Conservation (phyloP, 2,113 vertebrate genomes). For the Gavia stellata region DNA sequence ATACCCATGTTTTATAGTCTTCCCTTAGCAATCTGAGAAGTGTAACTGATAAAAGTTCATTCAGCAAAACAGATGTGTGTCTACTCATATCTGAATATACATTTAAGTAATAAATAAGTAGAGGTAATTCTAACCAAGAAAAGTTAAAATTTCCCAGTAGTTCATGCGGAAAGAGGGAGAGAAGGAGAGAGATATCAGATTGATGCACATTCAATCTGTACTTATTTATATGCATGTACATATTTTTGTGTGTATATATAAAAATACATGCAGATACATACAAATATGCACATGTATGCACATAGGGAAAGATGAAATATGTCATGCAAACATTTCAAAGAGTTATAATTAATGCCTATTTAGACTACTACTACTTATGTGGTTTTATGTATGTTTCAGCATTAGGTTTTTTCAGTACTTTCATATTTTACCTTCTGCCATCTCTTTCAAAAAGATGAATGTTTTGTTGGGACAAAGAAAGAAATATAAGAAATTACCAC, state of each 20-base stretch:
- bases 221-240: not conserved
- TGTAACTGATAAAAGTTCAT: not conserved
- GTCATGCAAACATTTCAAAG: not conserved
- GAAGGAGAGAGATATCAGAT: not conserved
- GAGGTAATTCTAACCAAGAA: not conserved
- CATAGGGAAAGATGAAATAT: not conserved
- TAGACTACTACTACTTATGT: fast-evolving
- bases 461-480: not conserved
- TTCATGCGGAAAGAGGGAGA: not conserved
- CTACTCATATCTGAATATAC: not conserved
- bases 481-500: not conserved
- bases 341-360: not conserved
- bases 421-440: not conserved
- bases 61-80: not conserved
- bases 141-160: not conserved
- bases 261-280: not conserved
- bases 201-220: not conserved
- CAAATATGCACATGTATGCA: not conserved
- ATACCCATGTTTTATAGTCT: not conserved
- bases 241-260: not conserved
- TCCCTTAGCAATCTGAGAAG: not conserved
- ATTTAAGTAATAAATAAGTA: not conserved
- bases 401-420: not conserved
- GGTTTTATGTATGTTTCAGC: not conserved
- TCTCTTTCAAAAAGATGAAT: not conserved